Percentiles rank a stretch among this genome's conserved stretches.
Conservation (phyloP, 2,113 vertebrate species). For the Dasyprocta punctata region DNA sequence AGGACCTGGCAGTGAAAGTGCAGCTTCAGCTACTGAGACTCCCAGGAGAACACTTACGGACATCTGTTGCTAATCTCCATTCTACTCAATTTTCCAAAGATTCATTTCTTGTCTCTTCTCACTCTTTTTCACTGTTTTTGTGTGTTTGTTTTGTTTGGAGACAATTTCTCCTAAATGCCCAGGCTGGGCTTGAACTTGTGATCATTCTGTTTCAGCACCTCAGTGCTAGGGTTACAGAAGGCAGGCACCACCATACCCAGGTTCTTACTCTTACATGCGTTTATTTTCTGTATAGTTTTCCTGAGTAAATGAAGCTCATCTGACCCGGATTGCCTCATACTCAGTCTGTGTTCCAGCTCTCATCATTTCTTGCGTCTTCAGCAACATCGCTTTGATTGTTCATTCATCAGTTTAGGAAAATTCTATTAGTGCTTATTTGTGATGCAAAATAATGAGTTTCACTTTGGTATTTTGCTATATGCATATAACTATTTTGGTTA, state of each 20-base stretch:
- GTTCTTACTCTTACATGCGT: not conserved
- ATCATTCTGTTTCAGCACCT: not conserved
- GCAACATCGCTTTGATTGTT: not conserved
- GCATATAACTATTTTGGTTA: not conserved
- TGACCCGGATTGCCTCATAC: not conserved
- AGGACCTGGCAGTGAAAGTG: not conserved
- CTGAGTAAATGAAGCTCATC: not conserved
- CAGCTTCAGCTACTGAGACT: slow-evolving; percentile 28
- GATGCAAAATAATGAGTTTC: not conserved
- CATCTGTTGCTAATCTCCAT: slow-evolving; percentile 61
- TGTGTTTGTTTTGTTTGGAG: not conserved
- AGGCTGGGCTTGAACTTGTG: not conserved
- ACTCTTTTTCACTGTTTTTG: not conserved
- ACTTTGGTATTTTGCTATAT: not conserved
- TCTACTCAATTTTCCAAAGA: not conserved
- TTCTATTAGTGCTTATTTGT: not conserved
- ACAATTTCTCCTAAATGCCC: not conserved
- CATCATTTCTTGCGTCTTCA: not conserved
- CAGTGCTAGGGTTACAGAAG: not conserved
- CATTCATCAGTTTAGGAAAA: not conserved
- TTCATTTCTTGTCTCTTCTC: not conserved
- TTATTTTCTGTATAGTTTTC: not conserved
- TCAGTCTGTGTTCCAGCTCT: not conserved
- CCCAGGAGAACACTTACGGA: slow-evolving; percentile 34
- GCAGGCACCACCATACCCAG: not conserved